phyloP scores from a whole-genome alignment of 1,140 invertebrate species.

The Coboldia fuscipes region DNA sequence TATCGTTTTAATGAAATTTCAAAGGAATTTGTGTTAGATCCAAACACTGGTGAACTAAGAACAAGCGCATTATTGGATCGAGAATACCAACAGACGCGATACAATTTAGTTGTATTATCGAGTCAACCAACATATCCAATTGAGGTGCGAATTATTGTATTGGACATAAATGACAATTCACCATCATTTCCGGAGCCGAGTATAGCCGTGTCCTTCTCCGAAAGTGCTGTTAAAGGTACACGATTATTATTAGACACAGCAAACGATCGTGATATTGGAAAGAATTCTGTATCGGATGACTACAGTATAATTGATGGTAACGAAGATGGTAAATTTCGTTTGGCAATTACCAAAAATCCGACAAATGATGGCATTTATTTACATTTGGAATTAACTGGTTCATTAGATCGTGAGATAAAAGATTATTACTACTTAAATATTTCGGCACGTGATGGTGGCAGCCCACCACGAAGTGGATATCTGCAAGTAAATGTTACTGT shows the following conservation, averaged over 20 bases:
- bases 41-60: constrained; percentile 57
- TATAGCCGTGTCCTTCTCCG: constrained; percentile 70
- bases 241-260: constrained; percentile 70
- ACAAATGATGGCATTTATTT: constrained; percentile 73
- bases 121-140: constrained; percentile 86
- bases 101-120: constrained; percentile 73
- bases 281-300: constrained; percentile 66
- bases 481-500: constrained; percentile 77
- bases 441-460: constrained; percentile 69
- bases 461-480: constrained; percentile 57
- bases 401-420: constrained; percentile 67
- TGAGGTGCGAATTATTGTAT: constrained; percentile 65
- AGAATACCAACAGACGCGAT: constrained; percentile 58
- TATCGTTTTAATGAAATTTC: constrained; percentile 82
- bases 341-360: constrained; percentile 71
- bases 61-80: constrained; percentile 63
- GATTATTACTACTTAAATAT: constrained; percentile 73
- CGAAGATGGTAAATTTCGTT: constrained; percentile 63
- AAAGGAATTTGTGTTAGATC: constrained; percentile 58
- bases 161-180: constrained; percentile 76
- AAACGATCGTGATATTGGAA: constrained; percentile 63
- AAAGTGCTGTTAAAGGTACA: constrained; percentile 72
- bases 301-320: constrained; percentile 77
- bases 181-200: constrained; percentile 75
- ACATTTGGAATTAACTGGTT: constrained; percentile 73